A percentile compares a stretch with the other conserved stretches of the same genome.
These are phyloP conservation scores for Conistra vaccinii DNA, from an alignment of 2,888 invertebrate species.

Conservation along the genomic window DNA sequence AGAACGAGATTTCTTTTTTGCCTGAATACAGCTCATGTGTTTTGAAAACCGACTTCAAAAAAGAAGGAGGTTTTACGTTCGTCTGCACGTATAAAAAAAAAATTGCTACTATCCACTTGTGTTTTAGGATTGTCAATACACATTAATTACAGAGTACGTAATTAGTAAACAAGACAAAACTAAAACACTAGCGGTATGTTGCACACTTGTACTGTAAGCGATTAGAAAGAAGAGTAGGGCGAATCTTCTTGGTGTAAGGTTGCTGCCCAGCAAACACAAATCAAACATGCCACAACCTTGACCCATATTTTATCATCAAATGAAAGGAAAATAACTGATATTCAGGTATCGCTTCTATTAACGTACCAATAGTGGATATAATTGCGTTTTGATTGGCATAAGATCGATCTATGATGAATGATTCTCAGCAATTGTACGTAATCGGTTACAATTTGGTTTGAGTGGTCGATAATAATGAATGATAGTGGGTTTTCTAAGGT, in stretches of 20 bases:
- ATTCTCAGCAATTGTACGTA: constrained; percentile 42
- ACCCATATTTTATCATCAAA: constrained; percentile 27
- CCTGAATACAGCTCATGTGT: neutral
- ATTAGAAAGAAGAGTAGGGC: too few species aligned
- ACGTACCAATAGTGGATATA: constrained; percentile 35
- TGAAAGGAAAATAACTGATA: constrained; percentile 17
- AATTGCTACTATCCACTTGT: too few species aligned
- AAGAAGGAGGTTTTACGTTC: too few species aligned
- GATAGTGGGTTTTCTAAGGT: neutral
- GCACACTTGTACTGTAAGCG: too few species aligned
- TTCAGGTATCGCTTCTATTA: constrained; percentile 19
- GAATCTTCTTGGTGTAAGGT: neutral
- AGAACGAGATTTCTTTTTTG: neutral
- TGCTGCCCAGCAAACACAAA: constrained; percentile 7
- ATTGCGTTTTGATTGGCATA: constrained; percentile 50
- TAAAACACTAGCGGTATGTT: too few species aligned
- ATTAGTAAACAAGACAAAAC: too few species aligned
- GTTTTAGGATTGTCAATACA: too few species aligned
- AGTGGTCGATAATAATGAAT: constrained; percentile 37
- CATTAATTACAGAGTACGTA: too few species aligned
- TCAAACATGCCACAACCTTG: constrained; percentile 16
- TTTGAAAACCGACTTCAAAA: too few species aligned
- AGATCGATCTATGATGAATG: constrained; percentile 46
- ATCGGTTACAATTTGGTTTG: constrained; percentile 37
- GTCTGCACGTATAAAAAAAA: too few species aligned